Evolutionary conservation across 1,140 invertebrate genomes (phyloP).

Genomic region (Archivesica marissinica): DNA sequence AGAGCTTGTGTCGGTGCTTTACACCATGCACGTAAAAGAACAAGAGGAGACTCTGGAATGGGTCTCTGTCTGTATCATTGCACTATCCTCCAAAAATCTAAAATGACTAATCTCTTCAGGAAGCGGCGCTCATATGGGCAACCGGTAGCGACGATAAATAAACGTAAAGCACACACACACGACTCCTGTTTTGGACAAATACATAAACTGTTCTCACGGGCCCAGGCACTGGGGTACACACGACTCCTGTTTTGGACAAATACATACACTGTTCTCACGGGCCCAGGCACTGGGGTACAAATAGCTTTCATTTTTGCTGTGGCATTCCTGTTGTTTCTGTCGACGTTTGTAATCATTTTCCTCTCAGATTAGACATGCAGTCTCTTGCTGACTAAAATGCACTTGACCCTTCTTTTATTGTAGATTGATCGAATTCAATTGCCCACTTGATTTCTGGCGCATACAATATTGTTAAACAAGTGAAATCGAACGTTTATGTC

Average conservation of each 20-base stretch:
- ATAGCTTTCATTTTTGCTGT: constrained; percentile 15
- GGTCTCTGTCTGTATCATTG: too few species aligned
- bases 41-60: too few species aligned
- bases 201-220: background rate
- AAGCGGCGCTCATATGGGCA: too few species aligned
- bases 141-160: too few species aligned
- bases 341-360: constrained; percentile 22
- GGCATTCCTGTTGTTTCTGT: background rate
- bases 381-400: background rate
- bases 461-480: constrained; percentile 38
- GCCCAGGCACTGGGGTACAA: background rate
- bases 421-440: constrained; percentile 1
- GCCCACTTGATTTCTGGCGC: background rate
- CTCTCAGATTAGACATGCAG: constrained; percentile 24
- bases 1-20: too few species aligned
- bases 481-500: constrained; percentile 57
- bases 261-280: background rate
- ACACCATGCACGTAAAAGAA: too few species aligned
- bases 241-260: too few species aligned
- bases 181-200: too few species aligned
- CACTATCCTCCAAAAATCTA: too few species aligned
- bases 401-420: constrained; percentile 36
- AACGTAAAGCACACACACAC: too few species aligned
- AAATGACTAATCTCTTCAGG: too few species aligned
- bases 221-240: background rate